phyloP scores from a whole-genome alignment of 2,797 vertebrate species.

The Trichosurus vulpecula region DNA sequence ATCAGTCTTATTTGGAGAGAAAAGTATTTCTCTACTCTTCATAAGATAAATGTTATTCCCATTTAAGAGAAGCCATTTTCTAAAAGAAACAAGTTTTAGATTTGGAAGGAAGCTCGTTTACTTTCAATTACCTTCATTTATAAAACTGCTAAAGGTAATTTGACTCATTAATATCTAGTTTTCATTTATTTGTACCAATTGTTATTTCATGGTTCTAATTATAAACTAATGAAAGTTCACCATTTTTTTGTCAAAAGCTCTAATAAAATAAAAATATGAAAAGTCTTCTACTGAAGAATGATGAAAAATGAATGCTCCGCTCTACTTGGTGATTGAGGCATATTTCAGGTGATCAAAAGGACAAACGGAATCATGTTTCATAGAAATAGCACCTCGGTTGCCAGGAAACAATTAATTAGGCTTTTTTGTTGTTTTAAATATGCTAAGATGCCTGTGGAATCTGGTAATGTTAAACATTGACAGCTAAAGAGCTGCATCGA shows the following conservation, averaged over 20 bases:
- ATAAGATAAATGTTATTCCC: background rate
- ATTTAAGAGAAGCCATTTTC: conserved; percentile 2
- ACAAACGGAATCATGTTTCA: conserved; percentile 30
- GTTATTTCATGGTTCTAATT: background rate
- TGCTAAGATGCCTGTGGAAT: background rate
- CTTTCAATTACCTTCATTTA: conserved; percentile 40
- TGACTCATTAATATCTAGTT: conserved; percentile 33
- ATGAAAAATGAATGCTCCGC: conserved; percentile 4
- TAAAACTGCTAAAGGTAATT: background rate
- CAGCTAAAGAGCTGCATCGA: background rate
- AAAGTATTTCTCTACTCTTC: background rate
- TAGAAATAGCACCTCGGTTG: conserved; percentile 7
- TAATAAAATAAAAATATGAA: conserved; percentile 28
- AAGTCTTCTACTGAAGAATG: conserved; percentile 21
- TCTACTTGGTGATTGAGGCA: conserved; percentile 19
- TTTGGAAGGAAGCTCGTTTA: background rate
- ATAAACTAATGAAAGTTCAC: background rate
- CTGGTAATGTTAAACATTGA: background rate
- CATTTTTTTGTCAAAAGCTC: conserved; percentile 11
- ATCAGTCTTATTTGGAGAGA: conserved; percentile 24
- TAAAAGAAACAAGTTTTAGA: background rate
- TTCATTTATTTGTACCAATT: conserved; percentile 37
- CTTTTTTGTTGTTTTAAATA: conserved; percentile 16
- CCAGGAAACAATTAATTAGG: conserved; percentile 5
- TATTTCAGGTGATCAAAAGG: conserved; percentile 39